Conservation (phyloP, 2,113 vertebrate genomes). For the Daphoenositta chrysoptera region DNA sequence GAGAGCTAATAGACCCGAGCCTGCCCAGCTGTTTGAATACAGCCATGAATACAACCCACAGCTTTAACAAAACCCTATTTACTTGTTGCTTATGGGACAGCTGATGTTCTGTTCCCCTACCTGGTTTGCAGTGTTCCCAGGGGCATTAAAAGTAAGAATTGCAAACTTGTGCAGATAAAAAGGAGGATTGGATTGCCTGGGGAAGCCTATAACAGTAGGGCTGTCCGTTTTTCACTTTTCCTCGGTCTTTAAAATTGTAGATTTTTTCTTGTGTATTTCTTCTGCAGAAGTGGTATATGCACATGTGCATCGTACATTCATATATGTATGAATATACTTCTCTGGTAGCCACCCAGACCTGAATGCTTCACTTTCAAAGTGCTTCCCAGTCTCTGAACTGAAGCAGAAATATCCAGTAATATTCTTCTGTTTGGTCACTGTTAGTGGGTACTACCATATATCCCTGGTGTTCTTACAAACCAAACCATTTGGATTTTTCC, state of each 20-base stretch:
- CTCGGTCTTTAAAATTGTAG: neutral
- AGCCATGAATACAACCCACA: neutral
- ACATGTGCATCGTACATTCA: accelerated
- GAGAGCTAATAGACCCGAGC: neutral
- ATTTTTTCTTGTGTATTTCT: neutral
- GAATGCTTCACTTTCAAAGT: neutral
- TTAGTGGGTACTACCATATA: neutral
- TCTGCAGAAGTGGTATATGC: neutral
- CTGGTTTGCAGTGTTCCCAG: neutral
- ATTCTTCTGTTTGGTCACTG: accelerated
- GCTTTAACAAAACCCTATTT: neutral
- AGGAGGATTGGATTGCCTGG: neutral
- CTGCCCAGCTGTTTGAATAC: neutral
- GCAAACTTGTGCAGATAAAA: neutral
- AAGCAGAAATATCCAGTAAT: neutral
- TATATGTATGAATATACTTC: accelerated
- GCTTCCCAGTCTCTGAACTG: neutral
- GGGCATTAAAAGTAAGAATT: neutral
- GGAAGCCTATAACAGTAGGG: neutral
- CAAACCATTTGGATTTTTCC: neutral
- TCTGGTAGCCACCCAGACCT: neutral
- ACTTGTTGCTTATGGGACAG: neutral
- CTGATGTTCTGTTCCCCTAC: neutral
- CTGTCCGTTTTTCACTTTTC: neutral
- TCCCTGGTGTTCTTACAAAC: neutral